Percentiles rank a stretch among this genome's conserved stretches.
Conservation (phyloP, 2,797 vertebrate genomes). For the Malurus splendens region DNA sequence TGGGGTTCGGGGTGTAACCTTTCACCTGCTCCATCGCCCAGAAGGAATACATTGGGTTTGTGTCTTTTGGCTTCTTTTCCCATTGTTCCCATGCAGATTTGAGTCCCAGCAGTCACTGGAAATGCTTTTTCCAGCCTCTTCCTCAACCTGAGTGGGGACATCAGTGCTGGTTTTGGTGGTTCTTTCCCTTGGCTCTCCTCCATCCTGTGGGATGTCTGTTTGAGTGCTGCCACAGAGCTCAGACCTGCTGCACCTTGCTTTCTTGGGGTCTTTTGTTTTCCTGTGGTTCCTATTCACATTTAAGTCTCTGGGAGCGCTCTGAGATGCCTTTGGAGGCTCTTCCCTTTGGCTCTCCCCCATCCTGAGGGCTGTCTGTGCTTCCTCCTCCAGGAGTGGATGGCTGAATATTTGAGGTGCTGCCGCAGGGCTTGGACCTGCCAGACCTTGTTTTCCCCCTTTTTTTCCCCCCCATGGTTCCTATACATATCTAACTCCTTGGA, state of each 20-base stretch:
- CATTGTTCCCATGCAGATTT: not conserved
- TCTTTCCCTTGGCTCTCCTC: not conserved
- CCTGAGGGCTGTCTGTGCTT: no score
- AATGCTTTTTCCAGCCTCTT: not conserved
- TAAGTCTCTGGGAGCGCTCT: fast-evolving
- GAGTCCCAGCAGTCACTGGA: not conserved
- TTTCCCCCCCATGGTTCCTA: no score
- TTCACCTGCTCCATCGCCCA: not conserved
- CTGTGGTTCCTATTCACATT: fast-evolving
- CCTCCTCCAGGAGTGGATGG: no score
- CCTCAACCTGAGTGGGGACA: no score
- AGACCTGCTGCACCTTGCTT: not conserved
- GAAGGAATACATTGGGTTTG: not conserved
- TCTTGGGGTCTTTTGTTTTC: not conserved
- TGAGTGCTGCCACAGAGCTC: not conserved
- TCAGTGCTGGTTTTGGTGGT: not conserved
- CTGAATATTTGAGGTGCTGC: no score
- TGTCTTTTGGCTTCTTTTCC: not conserved
- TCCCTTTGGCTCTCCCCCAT: no score
- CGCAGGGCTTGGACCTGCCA: no score
- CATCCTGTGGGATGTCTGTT: not conserved
- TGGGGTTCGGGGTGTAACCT: not conserved
- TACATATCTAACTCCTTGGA: no score
- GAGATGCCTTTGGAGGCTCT: no score
- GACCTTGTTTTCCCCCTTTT: no score